Base-by-base conservation (phyloP, 2,888 invertebrate species). In the Drosophila seclusa region DNA sequence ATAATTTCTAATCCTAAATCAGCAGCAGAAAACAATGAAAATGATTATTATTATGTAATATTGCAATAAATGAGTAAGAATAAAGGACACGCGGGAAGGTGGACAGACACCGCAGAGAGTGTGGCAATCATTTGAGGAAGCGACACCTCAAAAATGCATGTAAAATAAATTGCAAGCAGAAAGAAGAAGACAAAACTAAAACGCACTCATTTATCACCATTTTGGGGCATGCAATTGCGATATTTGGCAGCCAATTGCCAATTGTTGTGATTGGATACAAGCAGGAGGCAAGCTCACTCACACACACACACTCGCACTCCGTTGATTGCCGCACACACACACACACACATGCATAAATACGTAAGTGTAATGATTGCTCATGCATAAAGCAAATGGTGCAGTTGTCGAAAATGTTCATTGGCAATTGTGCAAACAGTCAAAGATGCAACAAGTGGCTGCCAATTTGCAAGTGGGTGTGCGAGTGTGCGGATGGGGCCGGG, bases 201-300 rank as follows among this genome's bases (percentile, higher is more conserved):
- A 71, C 52, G 68, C 54, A 76, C 70, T 82, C 82, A 79, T 81
- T 82, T 82, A 79, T 81, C 76, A 82, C 79, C 76, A 79, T 82
- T 81, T 81, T 48, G 70, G 73, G 62, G 64, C 66, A 58, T 62
- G 63, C 60, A 76, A 82, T 76, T 82, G 82, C 65, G 70, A 82
- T 81, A 76, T 76, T 76, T 76, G 73, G 68, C 76, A 73, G 82
- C 58, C 82, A 76, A 71, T 79, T 81, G 80, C 21, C 80, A 81
- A 76, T 79, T 81, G 71, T 81, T 81, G 79, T 81, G 82, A 81
- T 81, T 81, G 82, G 64, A 82, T 40, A 73, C 76, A 81, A 71
- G 79, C 64, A 81, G 66, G 38, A 59, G 29, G 18, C 24, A 5
- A 31, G 16, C 38, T n/a, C 55, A 21, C 55, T 50, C 49, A 34